Conservation (phyloP, 2,113 vertebrate genomes). For the Gymnocephalus cernua region DNA sequence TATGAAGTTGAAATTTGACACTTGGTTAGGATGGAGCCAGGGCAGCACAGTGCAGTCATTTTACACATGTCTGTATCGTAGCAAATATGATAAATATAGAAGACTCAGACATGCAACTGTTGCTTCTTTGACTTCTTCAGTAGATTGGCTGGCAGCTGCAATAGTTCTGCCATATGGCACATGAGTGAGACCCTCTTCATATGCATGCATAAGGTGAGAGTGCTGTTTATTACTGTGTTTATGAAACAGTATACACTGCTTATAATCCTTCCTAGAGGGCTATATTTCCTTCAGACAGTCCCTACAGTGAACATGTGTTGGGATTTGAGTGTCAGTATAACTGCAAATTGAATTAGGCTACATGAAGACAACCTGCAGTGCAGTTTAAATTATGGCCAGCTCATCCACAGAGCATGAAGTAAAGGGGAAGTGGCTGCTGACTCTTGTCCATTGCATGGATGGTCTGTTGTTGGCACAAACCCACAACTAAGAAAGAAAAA, state of each 20-base stretch:
- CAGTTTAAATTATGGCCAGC: neutral
- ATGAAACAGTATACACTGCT: neutral
- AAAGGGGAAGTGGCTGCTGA: neutral
- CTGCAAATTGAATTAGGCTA: slow-evolving; percentile 15
- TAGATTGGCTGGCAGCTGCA: slow-evolving; percentile 46
- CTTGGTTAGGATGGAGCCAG: slow-evolving; percentile 38
- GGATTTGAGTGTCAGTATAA: slow-evolving; percentile 12
- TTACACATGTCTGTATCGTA: slow-evolving; percentile 59
- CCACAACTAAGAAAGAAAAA: neutral
- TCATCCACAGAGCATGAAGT: neutral
- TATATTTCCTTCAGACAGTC: slow-evolving; percentile 3
- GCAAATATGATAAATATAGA: slow-evolving; percentile 78
- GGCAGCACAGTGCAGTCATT: slow-evolving; percentile 35
- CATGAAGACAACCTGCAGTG: neutral
- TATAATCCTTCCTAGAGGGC: neutral
- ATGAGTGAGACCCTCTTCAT: neutral
- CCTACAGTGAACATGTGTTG: neutral
- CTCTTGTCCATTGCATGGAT: neutral
- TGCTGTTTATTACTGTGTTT: neutral
- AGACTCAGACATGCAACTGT: slow-evolving; percentile 51
- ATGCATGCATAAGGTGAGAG: neutral
- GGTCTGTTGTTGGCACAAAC: neutral
- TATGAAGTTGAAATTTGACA: slow-evolving; percentile 68
- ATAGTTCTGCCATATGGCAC: neutral
- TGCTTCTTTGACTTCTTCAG: slow-evolving; percentile 40